phyloP scores from a whole-genome alignment of 1,140 invertebrate species.

The Panulirus ornatus region DNA sequence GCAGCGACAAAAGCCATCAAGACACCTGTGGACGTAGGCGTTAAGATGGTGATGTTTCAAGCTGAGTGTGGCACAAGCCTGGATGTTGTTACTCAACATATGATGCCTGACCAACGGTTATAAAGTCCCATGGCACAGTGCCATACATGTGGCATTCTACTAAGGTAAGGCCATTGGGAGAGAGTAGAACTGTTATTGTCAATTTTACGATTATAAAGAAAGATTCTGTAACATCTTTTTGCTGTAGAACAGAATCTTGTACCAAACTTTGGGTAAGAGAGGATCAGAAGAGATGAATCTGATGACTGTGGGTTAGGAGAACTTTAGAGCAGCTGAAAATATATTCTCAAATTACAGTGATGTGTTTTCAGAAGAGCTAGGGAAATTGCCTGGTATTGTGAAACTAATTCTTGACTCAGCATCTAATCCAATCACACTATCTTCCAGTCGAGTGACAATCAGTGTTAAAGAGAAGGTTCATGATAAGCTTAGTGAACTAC shows the following conservation, averaged over 20 bases:
- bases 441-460: no score
- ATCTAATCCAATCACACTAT: background rate
- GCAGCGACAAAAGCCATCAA: background rate
- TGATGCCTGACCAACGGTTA: background rate
- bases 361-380: background rate
- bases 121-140: background rate
- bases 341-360: background rate
- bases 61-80: no score
- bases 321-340: background rate
- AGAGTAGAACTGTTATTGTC: background rate
- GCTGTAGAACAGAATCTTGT: conserved; percentile 1
- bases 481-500: no score
- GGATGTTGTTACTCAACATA: no score
- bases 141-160: background rate
- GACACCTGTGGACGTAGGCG: background rate
- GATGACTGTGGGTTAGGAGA: background rate
- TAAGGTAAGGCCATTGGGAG: background rate
- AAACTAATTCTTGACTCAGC: background rate
- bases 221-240: background rate
- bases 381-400: background rate
- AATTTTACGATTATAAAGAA: background rate
- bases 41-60: no score
- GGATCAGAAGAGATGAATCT: background rate
- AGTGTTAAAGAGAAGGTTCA: no score
- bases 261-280: background rate